These are phyloP conservation scores for Drosophila neutralis DNA, from an alignment of 2,888 invertebrate species.

Conservation along the genomic window DNA sequence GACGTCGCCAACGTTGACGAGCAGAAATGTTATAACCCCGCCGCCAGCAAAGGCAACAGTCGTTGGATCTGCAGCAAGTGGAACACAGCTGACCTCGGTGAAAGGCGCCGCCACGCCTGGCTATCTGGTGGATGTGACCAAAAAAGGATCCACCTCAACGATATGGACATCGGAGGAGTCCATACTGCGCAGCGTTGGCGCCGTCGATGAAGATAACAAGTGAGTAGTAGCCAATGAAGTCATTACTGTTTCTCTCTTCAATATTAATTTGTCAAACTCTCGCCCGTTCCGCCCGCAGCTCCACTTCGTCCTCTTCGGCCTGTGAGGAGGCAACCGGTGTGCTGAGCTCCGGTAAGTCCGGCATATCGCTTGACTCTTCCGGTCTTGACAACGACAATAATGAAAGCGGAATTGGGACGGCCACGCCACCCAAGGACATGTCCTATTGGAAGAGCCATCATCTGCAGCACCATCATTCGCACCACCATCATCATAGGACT, in stretches of 20 bases:
- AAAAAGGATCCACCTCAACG: conserved; percentile 85
- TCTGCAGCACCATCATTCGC: conserved; percentile 67
- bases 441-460: conserved; percentile 82
- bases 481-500: conserved; percentile 63
- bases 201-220: conserved; percentile 85
- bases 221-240: conserved; percentile 75
- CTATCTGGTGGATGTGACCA: conserved; percentile 83
- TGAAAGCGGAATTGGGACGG: conserved; percentile 84
- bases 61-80: conserved; percentile 35
- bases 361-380: conserved; percentile 84
- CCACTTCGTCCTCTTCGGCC: conserved; percentile 85
- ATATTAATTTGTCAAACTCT: conserved; percentile 37
- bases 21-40: conserved; percentile 70
- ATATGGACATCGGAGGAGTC: conserved; percentile 85
- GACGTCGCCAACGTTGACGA: conserved; percentile 66
- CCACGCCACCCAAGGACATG: conserved; percentile 84
- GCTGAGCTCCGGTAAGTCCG: conserved; percentile 84
- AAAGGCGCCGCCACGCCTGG: conserved; percentile 65
- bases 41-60: conserved; percentile 52
- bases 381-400: conserved; percentile 84
- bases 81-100: conserved; percentile 58
- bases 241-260: conserved; percentile 8
- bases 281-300: conserved; percentile 59
- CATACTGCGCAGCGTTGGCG: conserved; percentile 84
- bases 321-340: conserved; percentile 84